Evolutionary conservation across 2,113 vertebrate genomes (phyloP).

Genomic region (Falcunculus frontatus): DNA sequence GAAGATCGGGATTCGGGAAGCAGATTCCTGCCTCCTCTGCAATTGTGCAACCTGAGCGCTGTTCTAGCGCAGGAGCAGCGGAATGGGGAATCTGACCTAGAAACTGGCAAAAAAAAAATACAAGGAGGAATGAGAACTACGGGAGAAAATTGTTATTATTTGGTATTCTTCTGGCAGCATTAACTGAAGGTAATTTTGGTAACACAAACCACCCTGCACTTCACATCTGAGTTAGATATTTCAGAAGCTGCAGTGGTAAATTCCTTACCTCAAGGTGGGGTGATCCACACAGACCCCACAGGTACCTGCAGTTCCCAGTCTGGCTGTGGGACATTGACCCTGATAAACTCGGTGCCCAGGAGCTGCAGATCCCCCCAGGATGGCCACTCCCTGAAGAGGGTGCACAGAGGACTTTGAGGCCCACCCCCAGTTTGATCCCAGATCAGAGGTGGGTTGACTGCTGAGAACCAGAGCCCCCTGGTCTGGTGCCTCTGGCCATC

Average conservation of each 20-base stretch:
- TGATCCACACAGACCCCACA: background rate
- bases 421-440: background rate
- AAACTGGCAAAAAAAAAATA: background rate
- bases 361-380: background rate
- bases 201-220: background rate
- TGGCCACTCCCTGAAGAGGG: too few relatives aligned
- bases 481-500: background rate
- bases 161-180: background rate
- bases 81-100: slow-evolving; percentile 8
- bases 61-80: background rate
- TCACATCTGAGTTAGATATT: rapidly evolving
- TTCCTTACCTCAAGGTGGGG: background rate
- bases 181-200: background rate
- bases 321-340: background rate
- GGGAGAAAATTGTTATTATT: background rate
- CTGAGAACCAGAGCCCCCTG: background rate
- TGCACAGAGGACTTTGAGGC: background rate
- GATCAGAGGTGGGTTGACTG: too few relatives aligned
- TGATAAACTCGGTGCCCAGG: rapidly evolving
- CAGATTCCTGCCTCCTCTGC: background rate
- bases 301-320: background rate
- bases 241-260: background rate
- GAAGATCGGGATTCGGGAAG: background rate
- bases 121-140: background rate
- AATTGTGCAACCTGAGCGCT: background rate